phyloP scores from a whole-genome alignment of 2,888 invertebrate genomes.

The Drosophila glabriapex region DNA sequence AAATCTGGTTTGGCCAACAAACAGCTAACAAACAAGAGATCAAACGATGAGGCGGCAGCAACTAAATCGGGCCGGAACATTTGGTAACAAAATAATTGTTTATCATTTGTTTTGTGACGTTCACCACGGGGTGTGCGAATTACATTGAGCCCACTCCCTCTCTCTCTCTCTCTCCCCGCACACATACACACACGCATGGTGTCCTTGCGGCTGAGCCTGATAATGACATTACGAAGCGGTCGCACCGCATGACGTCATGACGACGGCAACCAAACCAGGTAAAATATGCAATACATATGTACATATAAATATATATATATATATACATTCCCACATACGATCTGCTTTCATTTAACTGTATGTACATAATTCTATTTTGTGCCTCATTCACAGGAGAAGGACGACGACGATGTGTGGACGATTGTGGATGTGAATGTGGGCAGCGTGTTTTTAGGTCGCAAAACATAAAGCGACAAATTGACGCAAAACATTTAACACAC shows the following conservation, averaged over 20 bases:
- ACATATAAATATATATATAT: not conserved
- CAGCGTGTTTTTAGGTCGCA: conserved; percentile 55
- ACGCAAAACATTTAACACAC: conserved; percentile 79
- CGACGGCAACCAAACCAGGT: conserved; percentile 58
- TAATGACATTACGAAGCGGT: conserved; percentile 74
- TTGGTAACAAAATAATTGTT: conserved; percentile 75
- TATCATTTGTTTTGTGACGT: conserved; percentile 81
- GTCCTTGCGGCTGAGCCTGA: conserved; percentile 69
- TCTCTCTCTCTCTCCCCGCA: not conserved
- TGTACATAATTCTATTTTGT: conserved; percentile 29
- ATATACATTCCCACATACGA: conserved; percentile 4
- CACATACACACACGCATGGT: conserved; percentile 4
- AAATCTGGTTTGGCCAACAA: conserved; percentile 65
- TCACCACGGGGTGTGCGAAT: conserved; percentile 69
- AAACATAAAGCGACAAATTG: conserved; percentile 76
- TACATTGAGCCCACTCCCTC: conserved; percentile 13
- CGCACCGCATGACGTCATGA: conserved; percentile 75
- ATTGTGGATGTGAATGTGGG: conserved; percentile 18
- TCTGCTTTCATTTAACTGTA: conserved; percentile 47
- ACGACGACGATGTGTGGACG: conserved; percentile 16
- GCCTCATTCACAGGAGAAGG: conserved; percentile 54
- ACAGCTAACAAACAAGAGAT: conserved; percentile 65
- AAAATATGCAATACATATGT: conserved; percentile 20
- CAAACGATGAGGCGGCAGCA: conserved; percentile 61
- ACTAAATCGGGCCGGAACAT: conserved; percentile 48